Conservation (phyloP, 2,888 invertebrate genomes). For the Catocala nupta region DNA sequence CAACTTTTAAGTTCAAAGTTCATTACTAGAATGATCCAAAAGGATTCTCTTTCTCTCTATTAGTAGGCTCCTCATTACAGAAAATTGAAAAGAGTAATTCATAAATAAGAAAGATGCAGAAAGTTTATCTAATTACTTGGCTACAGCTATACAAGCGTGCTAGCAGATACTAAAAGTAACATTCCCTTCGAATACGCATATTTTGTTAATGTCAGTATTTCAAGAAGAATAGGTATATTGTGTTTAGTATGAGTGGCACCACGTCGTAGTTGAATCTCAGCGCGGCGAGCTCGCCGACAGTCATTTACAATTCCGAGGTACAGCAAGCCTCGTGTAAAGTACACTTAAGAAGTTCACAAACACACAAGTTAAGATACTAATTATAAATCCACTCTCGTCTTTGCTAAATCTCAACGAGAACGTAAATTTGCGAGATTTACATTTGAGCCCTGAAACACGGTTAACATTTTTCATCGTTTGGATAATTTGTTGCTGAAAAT, state of each 20-base stretch:
- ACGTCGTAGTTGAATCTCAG: slow-evolving; percentile 18
- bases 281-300: slow-evolving; percentile 5
- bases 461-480: neutral
- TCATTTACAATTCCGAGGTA: slow-evolving; percentile 19
- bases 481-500: neutral
- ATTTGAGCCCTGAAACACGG: neutral
- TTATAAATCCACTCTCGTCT: slow-evolving; percentile 32
- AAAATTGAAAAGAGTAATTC: too few relatives aligned
- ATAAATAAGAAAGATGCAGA: too few relatives aligned
- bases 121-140: too few relatives aligned
- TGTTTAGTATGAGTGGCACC: neutral
- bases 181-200: neutral
- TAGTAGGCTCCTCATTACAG: too few relatives aligned
- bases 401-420: slow-evolving; percentile 10
- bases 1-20: neutral
- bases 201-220: too few relatives aligned
- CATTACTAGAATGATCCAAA: too few relatives aligned
- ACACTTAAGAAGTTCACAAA: slow-evolving; percentile 26
- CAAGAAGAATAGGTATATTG: too few relatives aligned
- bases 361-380: slow-evolving; percentile 23
- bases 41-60: too few relatives aligned
- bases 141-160: too few relatives aligned
- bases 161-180: neutral
- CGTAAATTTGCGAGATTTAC: neutral
- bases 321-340: slow-evolving; percentile 10